phyloP scores from a whole-genome alignment of 2,888 invertebrate species.

The Aphidoletes aphidimyza region DNA sequence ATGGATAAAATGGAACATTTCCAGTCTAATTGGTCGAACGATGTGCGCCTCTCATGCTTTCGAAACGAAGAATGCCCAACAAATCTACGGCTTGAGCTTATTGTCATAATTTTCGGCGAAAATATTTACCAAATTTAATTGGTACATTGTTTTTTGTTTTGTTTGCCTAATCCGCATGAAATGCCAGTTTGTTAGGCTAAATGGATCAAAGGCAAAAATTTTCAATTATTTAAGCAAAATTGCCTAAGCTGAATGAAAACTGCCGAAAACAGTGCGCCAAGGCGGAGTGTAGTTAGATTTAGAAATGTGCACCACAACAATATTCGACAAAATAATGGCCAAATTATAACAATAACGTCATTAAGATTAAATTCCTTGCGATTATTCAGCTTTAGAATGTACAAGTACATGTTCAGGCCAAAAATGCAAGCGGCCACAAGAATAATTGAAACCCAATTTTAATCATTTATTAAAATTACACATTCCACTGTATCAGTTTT shows the following conservation, averaged over 20 bases:
- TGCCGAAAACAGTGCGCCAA: too few species aligned
- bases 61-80: neutral
- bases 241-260: neutral
- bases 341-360: neutral
- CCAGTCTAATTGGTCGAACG: neutral
- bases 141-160: too few species aligned
- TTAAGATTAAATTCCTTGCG: conserved; percentile 21
- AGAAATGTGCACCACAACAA: too few species aligned
- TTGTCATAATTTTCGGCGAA: neutral
- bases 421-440: neutral
- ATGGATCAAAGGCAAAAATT: conserved; percentile 5
- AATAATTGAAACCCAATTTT: neutral
- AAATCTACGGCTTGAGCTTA: neutral
- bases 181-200: neutral
- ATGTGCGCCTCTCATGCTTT: neutral
- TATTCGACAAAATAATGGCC: neutral
- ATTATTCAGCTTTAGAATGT: neutral
- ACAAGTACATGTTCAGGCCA: neutral
- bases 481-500: conserved; percentile 19
- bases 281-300: neutral
- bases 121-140: neutral
- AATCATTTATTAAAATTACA: conserved; percentile 15
- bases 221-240: neutral
- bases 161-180: neutral
- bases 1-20: neutral